phyloP scores from a whole-genome alignment of 2,113 vertebrate species.

The Zapornia atra region DNA sequence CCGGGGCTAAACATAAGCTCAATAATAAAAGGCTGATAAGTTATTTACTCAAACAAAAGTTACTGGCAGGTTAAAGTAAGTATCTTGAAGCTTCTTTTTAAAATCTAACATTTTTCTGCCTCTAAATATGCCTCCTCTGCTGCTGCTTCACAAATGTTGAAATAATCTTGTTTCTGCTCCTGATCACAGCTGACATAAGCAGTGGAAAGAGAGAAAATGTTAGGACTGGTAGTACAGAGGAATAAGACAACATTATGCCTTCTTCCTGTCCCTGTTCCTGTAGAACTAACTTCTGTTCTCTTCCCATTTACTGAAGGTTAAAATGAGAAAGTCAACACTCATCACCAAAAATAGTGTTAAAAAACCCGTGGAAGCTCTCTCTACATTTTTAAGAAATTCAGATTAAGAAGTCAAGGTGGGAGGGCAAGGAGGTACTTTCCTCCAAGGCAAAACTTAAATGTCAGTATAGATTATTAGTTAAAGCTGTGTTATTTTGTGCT shows the following conservation, averaged over 20 bases:
- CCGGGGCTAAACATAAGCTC: background rate
- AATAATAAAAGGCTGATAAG: background rate
- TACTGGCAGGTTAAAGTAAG: background rate
- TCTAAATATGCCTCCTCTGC: background rate
- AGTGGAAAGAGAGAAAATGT: background rate
- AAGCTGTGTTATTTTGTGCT: background rate
- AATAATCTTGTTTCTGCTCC: background rate
- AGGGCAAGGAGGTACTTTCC: background rate
- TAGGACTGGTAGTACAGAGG: background rate
- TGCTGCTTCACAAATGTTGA: background rate
- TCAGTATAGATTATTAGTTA: constrained; percentile 36
- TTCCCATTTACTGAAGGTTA: background rate
- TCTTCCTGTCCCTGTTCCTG: background rate
- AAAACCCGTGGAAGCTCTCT: background rate
- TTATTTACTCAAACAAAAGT: background rate
- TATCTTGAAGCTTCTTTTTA: background rate
- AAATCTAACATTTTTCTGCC: background rate
- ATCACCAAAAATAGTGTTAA: background rate
- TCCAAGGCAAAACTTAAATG: constrained; percentile 34
- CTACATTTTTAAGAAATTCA: background rate
- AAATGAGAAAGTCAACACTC: background rate
- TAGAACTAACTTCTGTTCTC: background rate
- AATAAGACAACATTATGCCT: background rate
- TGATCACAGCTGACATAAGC: background rate
- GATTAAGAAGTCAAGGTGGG: background rate